phyloP scores from a whole-genome alignment of 30 jellyfish, hydroid and myxozoan species.

The Rhopilema esculentum region DNA sequence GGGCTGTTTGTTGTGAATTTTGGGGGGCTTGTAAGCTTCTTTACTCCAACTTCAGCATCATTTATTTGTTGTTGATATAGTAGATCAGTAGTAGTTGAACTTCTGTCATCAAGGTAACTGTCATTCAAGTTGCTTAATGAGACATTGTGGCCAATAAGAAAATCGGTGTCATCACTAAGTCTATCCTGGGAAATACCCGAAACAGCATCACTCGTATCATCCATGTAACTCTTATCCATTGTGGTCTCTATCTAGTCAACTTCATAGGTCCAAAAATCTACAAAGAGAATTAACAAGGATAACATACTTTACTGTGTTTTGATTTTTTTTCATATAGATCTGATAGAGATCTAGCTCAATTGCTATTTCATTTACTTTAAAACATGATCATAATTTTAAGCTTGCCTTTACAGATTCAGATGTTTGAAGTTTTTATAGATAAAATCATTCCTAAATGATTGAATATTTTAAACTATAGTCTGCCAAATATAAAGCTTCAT shows the following conservation, averaged over 20 bases:
- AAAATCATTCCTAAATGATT: too few relatives aligned
- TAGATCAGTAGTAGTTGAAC: conserved; percentile 74
- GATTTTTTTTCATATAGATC: background rate
- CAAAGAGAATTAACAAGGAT: background rate
- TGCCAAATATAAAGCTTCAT: too few relatives aligned
- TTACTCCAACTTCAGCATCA: background rate
- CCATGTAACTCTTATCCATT: conserved; percentile 26
- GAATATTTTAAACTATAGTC: too few relatives aligned
- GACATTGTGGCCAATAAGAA: conserved; percentile 64
- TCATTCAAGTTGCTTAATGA: conserved; percentile 37
- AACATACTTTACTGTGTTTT: background rate
- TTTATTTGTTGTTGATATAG: conserved; percentile 56
- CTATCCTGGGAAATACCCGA: conserved; percentile 57
- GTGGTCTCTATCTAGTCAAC: background rate
- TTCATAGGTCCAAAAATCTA: background rate
- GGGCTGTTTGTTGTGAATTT: background rate
- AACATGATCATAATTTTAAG: too few relatives aligned
- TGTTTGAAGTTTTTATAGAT: too few relatives aligned
- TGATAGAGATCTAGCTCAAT: too few relatives aligned
- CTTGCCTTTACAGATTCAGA: too few relatives aligned
- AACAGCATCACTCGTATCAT: conserved; percentile 51
- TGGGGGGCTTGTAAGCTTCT: background rate
- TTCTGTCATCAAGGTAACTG: conserved; percentile 61
- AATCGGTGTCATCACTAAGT: conserved; percentile 77
- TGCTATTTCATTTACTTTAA: too few relatives aligned